These are phyloP conservation scores for Aplodontia rufa DNA, from an alignment of 2,113 vertebrate species.

Conservation along the genomic window DNA sequence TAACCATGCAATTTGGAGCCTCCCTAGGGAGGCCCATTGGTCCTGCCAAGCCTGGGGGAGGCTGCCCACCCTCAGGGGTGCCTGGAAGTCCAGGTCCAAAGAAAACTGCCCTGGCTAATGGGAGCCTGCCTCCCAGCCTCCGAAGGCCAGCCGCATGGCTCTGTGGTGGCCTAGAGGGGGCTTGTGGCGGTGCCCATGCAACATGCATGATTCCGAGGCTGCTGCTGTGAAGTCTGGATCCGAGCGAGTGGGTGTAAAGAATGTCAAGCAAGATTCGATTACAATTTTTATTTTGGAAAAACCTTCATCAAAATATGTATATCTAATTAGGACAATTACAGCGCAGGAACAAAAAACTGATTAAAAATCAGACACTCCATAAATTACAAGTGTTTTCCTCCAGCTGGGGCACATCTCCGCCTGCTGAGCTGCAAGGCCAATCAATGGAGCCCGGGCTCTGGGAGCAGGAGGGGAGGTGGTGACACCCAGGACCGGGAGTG, in stretches of 20 bases:
- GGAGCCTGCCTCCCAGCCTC: neutral
- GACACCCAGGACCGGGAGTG: neutral
- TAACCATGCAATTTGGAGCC: neutral
- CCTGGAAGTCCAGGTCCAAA: neutral
- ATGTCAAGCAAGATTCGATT: slow-evolving; percentile 85
- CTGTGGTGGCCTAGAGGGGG: slow-evolving; percentile 56
- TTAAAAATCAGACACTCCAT: slow-evolving; percentile 82
- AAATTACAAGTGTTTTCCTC: slow-evolving; percentile 79
- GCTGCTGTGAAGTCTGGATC: slow-evolving; percentile 74
- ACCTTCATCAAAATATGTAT: slow-evolving; percentile 85
- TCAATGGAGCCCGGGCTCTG: slow-evolving; percentile 41
- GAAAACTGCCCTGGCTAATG: rapidly evolving
- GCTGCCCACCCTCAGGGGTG: neutral
- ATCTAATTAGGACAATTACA: slow-evolving; percentile 87
- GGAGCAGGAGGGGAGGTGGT: neutral
- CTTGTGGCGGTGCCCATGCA: slow-evolving; percentile 59
- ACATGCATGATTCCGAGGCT: slow-evolving; percentile 58
- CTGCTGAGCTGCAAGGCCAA: slow-evolving; percentile 66
- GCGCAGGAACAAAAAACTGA: slow-evolving; percentile 78
- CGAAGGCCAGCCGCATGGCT: slow-evolving; percentile 32
- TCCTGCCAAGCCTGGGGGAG: neutral
- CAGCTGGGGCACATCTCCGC: slow-evolving; percentile 73
- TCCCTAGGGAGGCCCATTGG: neutral
- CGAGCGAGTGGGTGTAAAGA: slow-evolving; percentile 82
- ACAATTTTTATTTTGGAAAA: slow-evolving; percentile 84